Conservation (phyloP, 1,140 invertebrate species). For the Macrobrachium rosenbergii region DNA sequence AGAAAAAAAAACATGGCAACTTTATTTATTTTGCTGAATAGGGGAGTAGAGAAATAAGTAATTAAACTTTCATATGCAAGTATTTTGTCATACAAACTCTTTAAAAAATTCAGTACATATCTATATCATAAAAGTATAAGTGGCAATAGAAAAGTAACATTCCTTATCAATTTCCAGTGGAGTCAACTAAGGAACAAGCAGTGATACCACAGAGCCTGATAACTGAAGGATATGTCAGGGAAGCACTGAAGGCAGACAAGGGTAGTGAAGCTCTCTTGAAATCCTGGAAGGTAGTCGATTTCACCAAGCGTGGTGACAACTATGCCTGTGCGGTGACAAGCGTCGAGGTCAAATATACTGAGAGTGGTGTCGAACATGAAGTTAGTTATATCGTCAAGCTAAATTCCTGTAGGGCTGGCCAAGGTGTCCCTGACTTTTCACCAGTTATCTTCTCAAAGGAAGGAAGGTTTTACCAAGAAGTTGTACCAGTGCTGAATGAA, state of each 20-base stretch:
- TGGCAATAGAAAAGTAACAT: too few species aligned
- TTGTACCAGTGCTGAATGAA: constrained; percentile 24
- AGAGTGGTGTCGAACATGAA: constrained; percentile 10
- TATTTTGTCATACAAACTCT: too few species aligned
- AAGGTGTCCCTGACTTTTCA: neutral
- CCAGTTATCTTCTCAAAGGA: constrained; percentile 28
- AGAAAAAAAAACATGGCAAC: too few species aligned
- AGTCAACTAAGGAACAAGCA: neutral
- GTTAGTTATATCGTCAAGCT: neutral
- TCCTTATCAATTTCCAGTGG: too few species aligned
- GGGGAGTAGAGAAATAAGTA: too few species aligned
- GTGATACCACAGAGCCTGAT: neutral
- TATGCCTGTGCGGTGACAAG: constrained; percentile 52
- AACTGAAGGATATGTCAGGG: neutral
- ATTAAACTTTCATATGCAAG: too few species aligned
- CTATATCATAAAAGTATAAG: too few species aligned
- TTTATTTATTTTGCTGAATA: too few species aligned
- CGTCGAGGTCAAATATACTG: constrained; percentile 9
- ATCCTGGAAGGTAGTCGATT: constrained; percentile 30
- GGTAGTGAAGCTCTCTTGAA: constrained; percentile 21
- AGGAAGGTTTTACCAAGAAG: constrained; percentile 16
- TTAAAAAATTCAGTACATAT: too few species aligned
- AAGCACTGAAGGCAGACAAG: constrained; percentile 37
- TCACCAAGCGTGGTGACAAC: constrained; percentile 53
- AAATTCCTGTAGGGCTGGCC: neutral